Base-by-base conservation (phyloP, 2,113 vertebrate genomes). In the Chamaea fasciata region DNA sequence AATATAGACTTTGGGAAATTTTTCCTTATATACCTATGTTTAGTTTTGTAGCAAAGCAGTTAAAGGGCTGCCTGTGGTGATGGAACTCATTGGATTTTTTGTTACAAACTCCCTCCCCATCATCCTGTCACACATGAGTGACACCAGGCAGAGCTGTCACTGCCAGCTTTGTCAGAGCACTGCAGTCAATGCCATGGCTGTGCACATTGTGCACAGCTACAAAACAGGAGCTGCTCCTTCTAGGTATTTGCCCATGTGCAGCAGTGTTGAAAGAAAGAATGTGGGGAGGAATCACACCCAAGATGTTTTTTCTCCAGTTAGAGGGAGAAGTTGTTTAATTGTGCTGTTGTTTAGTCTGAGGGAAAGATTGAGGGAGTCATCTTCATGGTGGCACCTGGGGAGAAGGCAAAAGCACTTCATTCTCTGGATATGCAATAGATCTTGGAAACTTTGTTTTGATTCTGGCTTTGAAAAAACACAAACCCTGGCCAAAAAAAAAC, bases 241-340 rank as follows among this genome's bases (percentile, higher is more conserved):
- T 4, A 24, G 55, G 2, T 30, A 10, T 55, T 39, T 69, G 28
- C 44, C 24, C 22, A 2, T 3, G 3, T 46, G n/a, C 64, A 84
- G 52, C 28, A 79, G 23, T 42, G 56, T 17, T 68, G 39, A 33
- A 82, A 81, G 41, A 69, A 63, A 46, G 41, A 69, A 64, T 68
- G 0, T 49, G 76, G 56, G 70, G 63, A 77, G 15, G n/a, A 65
- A 63, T 73, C 31, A 3, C 17, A 44, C n/a, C 27, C 0, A 0
- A 73, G 53, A 20, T 64, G 55, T 22, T 80, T 76, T 62, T 56
- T 47, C 35, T 63, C 41, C 55, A 22, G 26, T 57, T 49, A 30
- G 24, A 17, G 35, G 53, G 53, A 89, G 49, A 11, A 65, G 46
- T 82, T 80, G 17, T 55, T 53, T 22, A 28, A 18, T 30, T 84